Evolutionary conservation across 2,113 vertebrate genomes (phyloP).

Genomic region (Sula dactylatra): DNA sequence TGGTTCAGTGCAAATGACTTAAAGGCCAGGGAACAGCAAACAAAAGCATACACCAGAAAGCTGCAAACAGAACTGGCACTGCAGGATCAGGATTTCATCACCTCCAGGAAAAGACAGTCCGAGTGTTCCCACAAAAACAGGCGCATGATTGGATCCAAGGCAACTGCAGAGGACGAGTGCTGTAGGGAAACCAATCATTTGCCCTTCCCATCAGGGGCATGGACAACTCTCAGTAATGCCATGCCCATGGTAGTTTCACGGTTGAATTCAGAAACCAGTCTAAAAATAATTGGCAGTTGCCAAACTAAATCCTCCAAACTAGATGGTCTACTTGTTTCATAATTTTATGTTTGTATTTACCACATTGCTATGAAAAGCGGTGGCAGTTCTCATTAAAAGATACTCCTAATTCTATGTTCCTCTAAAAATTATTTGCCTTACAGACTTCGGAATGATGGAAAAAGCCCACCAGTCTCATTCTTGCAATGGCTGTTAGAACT

Average conservation of each 20-base stretch:
- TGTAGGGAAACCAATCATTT: neutral
- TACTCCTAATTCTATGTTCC: neutral
- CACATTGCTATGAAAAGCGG: neutral
- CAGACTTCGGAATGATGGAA: neutral
- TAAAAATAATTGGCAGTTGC: neutral
- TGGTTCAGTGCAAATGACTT: neutral
- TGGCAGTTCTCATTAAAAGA: neutral
- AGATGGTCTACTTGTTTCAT: neutral
- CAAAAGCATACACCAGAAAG: neutral
- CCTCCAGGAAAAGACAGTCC: neutral
- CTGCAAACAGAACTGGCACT: neutral
- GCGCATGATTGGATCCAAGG: neutral
- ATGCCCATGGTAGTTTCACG: neutral
- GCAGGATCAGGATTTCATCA: slow-evolving; percentile 9
- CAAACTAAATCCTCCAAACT: neutral
- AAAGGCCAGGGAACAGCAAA: neutral
- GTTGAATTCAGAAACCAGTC: neutral
- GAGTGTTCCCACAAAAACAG: neutral
- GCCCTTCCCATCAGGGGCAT: neutral
- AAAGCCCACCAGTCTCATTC: neutral
- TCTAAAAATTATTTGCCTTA: neutral
- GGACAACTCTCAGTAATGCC: neutral
- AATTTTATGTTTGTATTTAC: neutral
- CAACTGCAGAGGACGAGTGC: neutral
- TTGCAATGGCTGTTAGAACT: neutral